phyloP scores from a whole-genome alignment of 2,797 vertebrate genomes.

The Lacerta agilis region DNA sequence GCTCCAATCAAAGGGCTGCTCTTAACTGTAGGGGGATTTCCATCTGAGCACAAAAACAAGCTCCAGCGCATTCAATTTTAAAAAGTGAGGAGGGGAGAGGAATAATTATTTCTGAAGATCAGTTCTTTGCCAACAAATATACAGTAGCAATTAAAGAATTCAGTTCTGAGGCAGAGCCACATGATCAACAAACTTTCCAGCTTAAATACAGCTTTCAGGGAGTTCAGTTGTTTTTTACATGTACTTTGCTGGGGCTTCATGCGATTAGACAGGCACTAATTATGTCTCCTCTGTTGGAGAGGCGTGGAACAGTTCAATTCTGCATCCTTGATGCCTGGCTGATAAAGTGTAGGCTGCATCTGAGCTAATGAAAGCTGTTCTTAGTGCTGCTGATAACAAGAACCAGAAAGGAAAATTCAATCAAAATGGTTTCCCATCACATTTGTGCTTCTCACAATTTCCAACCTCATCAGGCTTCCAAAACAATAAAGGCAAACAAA shows the following conservation, averaged over 20 bases:
- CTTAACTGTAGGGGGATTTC: not conserved
- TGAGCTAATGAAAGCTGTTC: conserved; percentile 33
- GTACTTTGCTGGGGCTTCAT: not conserved
- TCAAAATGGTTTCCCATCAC: conserved; percentile 2
- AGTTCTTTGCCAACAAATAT: not conserved
- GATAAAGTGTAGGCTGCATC: conserved; percentile 23
- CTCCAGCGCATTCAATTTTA: not conserved
- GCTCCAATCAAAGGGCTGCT: not conserved
- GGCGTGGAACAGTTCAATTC: conserved; percentile 2
- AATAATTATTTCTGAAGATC: not conserved
- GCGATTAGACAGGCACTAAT: conserved; percentile 20
- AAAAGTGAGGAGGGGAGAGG: too few species aligned
- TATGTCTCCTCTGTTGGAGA: conserved; percentile 8
- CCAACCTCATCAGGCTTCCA: conserved; percentile 13
- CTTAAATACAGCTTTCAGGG: not conserved
- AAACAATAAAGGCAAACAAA: conserved; percentile 1
- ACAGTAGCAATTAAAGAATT: not conserved
- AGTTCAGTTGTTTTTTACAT: not conserved
- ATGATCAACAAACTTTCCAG: not conserved
- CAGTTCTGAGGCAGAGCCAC: not conserved
- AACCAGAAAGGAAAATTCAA: conserved; percentile 18
- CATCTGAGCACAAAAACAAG: not conserved
- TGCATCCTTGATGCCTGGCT: conserved; percentile 8
- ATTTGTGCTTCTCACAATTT: conserved; percentile 18
- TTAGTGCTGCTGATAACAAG: conserved; percentile 19